A percentile compares a stretch with the other conserved stretches of the same genome.
These are phyloP conservation scores for Siniperca obscura DNA, from an alignment of 2,797 vertebrate species.

Conservation along the genomic window DNA sequence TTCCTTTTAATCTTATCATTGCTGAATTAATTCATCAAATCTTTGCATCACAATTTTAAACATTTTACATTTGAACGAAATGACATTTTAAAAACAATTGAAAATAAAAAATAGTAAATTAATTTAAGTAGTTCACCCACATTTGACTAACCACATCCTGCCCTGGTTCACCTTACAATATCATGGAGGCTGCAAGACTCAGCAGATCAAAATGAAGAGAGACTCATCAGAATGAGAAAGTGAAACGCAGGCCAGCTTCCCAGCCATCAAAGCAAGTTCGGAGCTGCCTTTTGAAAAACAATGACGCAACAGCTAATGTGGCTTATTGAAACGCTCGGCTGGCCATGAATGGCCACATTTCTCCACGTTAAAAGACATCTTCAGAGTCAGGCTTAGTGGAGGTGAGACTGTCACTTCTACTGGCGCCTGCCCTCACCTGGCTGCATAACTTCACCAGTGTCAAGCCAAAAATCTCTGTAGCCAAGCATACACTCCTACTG, in stretches of 20 bases:
- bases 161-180: conserved; percentile 45
- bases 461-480: conserved; percentile 50
- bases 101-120: not conserved
- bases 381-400: conserved; percentile 67
- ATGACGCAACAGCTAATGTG: conserved; percentile 85
- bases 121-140: not conserved
- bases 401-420: conserved; percentile 80
- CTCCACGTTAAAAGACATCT: conserved; percentile 81
- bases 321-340: conserved; percentile 83
- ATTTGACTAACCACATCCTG: conserved; percentile 37
- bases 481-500: conserved; percentile 55
- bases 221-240: conserved; percentile 65
- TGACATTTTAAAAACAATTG: not conserved
- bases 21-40: not conserved
- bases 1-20: not conserved
- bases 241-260: conserved; percentile 63
- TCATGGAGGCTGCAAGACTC: conserved; percentile 59
- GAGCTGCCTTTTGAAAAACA: conserved; percentile 85
- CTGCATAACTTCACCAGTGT: conserved; percentile 66
- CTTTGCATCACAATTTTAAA: not conserved
- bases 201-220: conserved; percentile 64
- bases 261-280: conserved; percentile 82
- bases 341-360: conserved; percentile 82
- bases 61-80: not conserved
- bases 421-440: conserved; percentile 83